phyloP scores from a whole-genome alignment of 2,888 invertebrate species.

The Cordylochernes scorpioides region DNA sequence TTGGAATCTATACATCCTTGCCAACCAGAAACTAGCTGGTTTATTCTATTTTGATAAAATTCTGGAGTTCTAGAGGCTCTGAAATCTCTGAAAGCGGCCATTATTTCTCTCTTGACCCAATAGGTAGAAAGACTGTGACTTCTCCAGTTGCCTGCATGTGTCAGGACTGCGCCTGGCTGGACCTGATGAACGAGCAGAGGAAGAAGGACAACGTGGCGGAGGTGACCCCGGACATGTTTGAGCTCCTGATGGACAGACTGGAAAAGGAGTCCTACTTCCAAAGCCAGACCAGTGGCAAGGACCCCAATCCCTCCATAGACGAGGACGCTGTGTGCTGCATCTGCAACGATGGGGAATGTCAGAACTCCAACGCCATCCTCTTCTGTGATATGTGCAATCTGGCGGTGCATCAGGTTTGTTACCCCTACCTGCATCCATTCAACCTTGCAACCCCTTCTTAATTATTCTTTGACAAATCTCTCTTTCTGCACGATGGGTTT shows the following conservation, averaged over 20 bases:
- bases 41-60: too few relatives aligned
- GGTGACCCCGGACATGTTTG: conserved; percentile 66
- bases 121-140: too few relatives aligned
- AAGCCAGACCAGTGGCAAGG: conserved; percentile 27
- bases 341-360: conserved; percentile 94
- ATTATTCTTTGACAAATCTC: too few relatives aligned
- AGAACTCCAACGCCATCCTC: conserved; percentile 89
- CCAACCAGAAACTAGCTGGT: too few relatives aligned
- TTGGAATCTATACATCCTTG: too few relatives aligned
- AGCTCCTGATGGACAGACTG: conserved; percentile 82
- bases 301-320: conserved; percentile 48
- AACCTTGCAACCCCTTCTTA: too few relatives aligned
- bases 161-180: conserved; percentile 77
- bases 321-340: conserved; percentile 97
- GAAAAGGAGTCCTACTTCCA: conserved; percentile 94
- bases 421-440: too few relatives aligned
- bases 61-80: too few relatives aligned
- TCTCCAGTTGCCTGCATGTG: too few relatives aligned
- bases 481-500: too few relatives aligned
- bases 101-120: too few relatives aligned
- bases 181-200: conserved; percentile 57
- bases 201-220: conserved; percentile 35
- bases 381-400: conserved; percentile 99
- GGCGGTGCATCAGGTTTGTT: conserved; percentile 59
- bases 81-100: too few relatives aligned